Base-by-base conservation (phyloP, 2,113 vertebrate genomes). In the Machaerirhynchus nigripectus region DNA sequence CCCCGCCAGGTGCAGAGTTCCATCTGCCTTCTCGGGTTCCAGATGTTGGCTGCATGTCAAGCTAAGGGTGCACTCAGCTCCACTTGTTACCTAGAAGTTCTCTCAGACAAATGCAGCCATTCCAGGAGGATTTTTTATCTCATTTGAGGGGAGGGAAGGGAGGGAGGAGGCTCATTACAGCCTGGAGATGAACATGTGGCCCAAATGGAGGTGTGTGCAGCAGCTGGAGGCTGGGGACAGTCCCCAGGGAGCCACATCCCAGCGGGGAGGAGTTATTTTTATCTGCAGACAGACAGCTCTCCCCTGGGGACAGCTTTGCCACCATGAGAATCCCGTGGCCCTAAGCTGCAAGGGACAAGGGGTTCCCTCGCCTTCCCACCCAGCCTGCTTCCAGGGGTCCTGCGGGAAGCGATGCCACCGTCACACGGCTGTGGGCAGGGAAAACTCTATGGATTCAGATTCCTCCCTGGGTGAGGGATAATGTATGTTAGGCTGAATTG, bases 381-480 rank as follows among this genome's bases (percentile, higher is more conserved):
- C 46, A 18, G 30, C 6, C 56, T n/a, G 44, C n/a, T 44, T 23
- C 35, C 75, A 33, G 31, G 35, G 30, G 3, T 39, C 11, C 26
- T 1, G 4, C 0, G 13, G 60, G 26, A n/a, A 56, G 40, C 0
- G 1, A 7, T 31, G 64, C 21, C 73, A 40, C 35, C 1, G 1
- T 13, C 53, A 33, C 56, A 30, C 0, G 1, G 60, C 83, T 65
- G 42, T 2, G 4, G 65, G 64, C 55, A 61, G 50, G 35, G 31
- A 49, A 55, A 74, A 7, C 44, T 39, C 23, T 3, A 3, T 0
- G 15, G 23, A 42, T 39, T 9, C 39, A 13, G 19, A 18, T 27
- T 37, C 33, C 53, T 80, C 49, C 31, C 27, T 3, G 8, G 22
- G 33, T 0, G 3, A 40, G 60, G 52, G 35, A 50, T 52, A 73